Base-by-base conservation (phyloP, 2,797 vertebrate species). In the Podarcis lilfordi region DNA sequence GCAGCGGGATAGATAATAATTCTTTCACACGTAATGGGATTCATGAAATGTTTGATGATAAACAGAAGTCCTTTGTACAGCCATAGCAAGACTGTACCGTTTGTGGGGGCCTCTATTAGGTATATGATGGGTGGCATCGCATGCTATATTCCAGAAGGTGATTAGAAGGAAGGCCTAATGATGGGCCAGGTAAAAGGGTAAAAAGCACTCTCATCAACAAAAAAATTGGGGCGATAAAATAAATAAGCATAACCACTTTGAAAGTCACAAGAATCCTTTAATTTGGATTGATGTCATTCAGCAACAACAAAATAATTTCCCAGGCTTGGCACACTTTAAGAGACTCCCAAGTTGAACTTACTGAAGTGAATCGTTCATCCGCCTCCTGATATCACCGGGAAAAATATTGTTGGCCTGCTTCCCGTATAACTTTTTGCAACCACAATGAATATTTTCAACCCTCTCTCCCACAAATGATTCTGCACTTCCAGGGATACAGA, bases 21-120 rank as follows among this genome's bases (percentile, higher is more conserved):
- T 96, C 95, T 95, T 96, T 96, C 96, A 92, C 91, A 84, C 94
- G 95, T 95, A 97, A 96, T 95, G 94, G 95, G 93, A 94, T 94
- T 91, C 95, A 96, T 93, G 96, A 96, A 97, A 95, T 96, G 95
- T 96, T 96, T 97, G 97, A 96, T 96, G 96, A 97, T 96, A 97
- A 97, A 96, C 96, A 96, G 96, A 96, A 96, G 93, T 96, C 95
- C 93, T 95, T 94, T 92, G 91, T 94, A 88, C 92, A 25, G 0
- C 91, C 92, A 72, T 78, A 95, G 88, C 85, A 91, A 92, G 94
- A 83, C 90, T 86, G 86, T 85, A 85, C 75, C 92, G 88, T 86
- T 91, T 93, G 91, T 92, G 92, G 86, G 64, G 64, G 84, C 86
- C 89, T 79, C 78, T 64, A 37, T 61, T 79, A 40, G 85, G n/a